Percentiles rank a stretch among this genome's conserved stretches.
Conservation (phyloP, 2,888 invertebrate genomes). For the Osedax frankpressi region DNA sequence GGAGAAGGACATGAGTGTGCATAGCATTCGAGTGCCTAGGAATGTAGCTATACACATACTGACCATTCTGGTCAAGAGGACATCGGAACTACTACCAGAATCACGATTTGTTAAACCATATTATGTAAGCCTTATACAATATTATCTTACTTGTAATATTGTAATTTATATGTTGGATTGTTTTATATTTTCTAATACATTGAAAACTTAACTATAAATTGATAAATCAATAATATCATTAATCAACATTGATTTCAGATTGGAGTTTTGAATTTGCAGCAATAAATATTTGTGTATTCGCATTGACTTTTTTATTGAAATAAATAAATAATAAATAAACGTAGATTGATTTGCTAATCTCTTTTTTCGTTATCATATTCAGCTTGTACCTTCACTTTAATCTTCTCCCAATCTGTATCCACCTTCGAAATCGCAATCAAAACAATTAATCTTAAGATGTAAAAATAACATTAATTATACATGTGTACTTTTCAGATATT, state of each 20-base stretch:
- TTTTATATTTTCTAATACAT: too few species aligned
- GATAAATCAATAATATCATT: too few species aligned
- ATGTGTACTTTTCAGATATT: too few species aligned
- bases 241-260: too few species aligned
- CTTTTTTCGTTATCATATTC: slow-evolving; percentile 40
- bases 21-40: background rate
- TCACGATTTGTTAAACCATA: background rate
- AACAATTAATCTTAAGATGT: background rate
- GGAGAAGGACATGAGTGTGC: background rate
- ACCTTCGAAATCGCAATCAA: background rate
- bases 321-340: too few species aligned
- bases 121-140: background rate
- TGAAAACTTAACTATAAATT: too few species aligned
- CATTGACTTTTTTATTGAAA: too few species aligned
- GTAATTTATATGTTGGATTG: too few species aligned
- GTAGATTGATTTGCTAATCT: too few species aligned
- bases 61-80: background rate
- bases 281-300: too few species aligned
- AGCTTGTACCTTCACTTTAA: slow-evolving; percentile 45
- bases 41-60: background rate
- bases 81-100: background rate
- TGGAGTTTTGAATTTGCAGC: too few species aligned
- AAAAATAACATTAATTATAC: background rate
- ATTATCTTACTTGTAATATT: too few species aligned
- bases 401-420: slow-evolving; percentile 48